Evolutionary conservation across 2,113 vertebrate species (phyloP).

Genomic region (Struthidea cinerea): DNA sequence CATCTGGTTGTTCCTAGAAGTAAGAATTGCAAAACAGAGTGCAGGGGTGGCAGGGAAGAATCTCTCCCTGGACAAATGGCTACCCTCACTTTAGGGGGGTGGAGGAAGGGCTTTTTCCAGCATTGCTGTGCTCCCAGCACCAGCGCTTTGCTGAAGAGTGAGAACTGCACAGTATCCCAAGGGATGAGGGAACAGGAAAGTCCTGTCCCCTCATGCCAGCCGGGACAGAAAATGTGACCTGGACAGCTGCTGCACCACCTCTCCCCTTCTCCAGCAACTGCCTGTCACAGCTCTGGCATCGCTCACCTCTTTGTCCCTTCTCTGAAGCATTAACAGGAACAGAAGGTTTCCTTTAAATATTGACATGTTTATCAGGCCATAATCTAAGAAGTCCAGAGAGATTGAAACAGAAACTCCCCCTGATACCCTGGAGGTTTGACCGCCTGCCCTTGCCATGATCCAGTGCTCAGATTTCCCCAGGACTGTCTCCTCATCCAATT

Average conservation of each 20-base stretch:
- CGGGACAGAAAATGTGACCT: rapidly evolving
- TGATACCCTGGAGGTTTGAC: background rate
- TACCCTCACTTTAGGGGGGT: background rate
- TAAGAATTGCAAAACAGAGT: background rate
- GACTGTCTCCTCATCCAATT: background rate
- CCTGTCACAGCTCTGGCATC: background rate
- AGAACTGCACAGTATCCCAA: rapidly evolving
- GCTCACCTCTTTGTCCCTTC: background rate
- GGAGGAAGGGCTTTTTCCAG: background rate
- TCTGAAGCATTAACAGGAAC: background rate
- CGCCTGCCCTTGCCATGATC: background rate
- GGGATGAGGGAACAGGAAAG: background rate
- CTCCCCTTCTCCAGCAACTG: background rate
- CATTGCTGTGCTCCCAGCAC: background rate
- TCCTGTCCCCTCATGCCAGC: background rate
- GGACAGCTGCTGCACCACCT: background rate
- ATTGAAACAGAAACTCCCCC: background rate
- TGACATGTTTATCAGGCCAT: background rate
- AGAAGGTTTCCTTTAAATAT: background rate
- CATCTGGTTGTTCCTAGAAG: background rate
- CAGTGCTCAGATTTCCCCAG: background rate
- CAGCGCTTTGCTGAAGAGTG: rapidly evolving
- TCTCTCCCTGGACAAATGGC: background rate
- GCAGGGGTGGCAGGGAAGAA: background rate
- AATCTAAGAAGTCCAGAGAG: background rate